Evolutionary conservation across 1,140 invertebrate species (phyloP), one percentile per base, ranked within the genome.

Genomic region (Drosophila varians): DNA sequence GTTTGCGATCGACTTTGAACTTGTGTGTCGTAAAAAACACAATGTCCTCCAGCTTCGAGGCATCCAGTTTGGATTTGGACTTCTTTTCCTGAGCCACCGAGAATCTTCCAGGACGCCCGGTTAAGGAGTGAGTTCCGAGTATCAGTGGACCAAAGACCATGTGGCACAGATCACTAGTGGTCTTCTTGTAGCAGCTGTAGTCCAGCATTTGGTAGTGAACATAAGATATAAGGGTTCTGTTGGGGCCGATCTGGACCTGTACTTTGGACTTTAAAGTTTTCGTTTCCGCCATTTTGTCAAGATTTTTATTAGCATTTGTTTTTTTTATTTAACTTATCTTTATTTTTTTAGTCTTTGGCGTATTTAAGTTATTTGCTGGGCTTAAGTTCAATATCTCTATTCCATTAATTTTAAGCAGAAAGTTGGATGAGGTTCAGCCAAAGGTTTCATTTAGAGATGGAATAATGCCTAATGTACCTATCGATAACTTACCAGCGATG

Each of bases 1-100:
- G n/a, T 21, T 47, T 56, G 5, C 1, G 28, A 46, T 60, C 26
- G 25, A 62, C 21, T 21, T 19, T 12, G 7, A 14, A 46, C 56
- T 60, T 45, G 55, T 8, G 14, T 25, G 25, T 11, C 4, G 6
- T 21, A 12, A 16, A 12, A 14, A 23, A 16, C 9, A 40, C 7
- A 7, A 46, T 21, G 19, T 46, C 8, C 18, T 26, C 0, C 18
- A 21, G 0, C 18, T 14, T 14, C 3, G 16, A 14, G 8, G 16
- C n/a, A 31, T 31, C 21, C 12, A 9, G 23, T 5, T 21, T 60
- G 36, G 36, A 5, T 3, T 38, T 16, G 36, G n/a, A 5, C 6
- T 38, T 2, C 36, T 6, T 12, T 12, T 6, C 14, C 36, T 6
- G n/a, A 12, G 8, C 6, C 36, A 12, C 36, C 6, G n/a, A 5